These are phyloP conservation scores for Ardeotis arabs DNA, from an alignment of 2,113 vertebrate genomes.

Conservation along the genomic window DNA sequence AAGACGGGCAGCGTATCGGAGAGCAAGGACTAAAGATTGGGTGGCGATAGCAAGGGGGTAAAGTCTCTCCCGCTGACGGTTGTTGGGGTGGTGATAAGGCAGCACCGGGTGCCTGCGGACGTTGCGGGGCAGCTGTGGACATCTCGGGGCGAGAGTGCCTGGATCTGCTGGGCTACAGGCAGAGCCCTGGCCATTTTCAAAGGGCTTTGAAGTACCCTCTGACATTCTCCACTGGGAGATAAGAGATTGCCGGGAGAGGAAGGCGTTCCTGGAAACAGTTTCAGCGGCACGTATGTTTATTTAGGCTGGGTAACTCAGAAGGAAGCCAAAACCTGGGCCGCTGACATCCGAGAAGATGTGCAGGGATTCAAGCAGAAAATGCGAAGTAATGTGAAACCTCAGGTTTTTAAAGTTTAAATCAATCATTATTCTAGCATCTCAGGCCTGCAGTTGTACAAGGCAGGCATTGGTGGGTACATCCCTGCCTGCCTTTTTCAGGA, in stretches of 20 bases:
- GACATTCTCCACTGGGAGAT: conserved; percentile 60
- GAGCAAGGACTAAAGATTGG: background rate
- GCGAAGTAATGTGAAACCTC: background rate
- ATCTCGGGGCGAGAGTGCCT: background rate
- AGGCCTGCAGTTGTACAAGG: background rate
- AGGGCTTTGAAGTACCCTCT: conserved; percentile 67
- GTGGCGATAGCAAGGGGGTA: background rate
- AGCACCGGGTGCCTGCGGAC: background rate
- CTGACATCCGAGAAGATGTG: background rate
- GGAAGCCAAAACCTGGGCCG: background rate
- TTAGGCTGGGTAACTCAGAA: conserved; percentile 34
- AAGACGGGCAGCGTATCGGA: fast-evolving
- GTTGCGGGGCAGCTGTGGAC: background rate
- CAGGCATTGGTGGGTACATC: background rate
- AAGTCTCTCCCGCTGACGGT: background rate
- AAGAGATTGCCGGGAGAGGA: conserved; percentile 51
- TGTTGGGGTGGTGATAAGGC: background rate
- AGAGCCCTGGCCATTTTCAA: conserved; percentile 65
- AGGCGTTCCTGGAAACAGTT: conserved; percentile 56
- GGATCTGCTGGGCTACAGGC: conserved; percentile 27
- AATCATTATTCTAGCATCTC: background rate
- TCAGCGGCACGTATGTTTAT: conserved; percentile 38
- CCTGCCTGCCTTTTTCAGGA: background rate
- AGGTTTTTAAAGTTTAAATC: background rate
- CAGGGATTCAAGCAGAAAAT: conserved; percentile 27